phyloP scores from a whole-genome alignment of 2,888 invertebrate species.

The Drosophila diplacantha region DNA sequence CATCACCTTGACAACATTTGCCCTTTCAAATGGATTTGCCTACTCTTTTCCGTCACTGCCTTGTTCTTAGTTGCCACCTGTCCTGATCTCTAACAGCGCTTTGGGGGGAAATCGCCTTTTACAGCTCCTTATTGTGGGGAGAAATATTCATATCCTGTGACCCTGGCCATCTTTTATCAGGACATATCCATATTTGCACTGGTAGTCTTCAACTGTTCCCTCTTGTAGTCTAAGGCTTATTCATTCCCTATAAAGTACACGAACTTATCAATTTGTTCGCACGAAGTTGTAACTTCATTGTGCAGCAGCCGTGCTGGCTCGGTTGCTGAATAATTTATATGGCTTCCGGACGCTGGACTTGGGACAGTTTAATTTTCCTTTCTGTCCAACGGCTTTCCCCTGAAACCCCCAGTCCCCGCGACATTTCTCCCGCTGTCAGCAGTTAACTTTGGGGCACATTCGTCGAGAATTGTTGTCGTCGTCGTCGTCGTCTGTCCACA shows the following conservation, averaged over 20 bases:
- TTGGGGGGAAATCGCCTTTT: background rate
- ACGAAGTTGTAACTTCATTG: slow-evolving; percentile 12
- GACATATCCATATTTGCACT: background rate
- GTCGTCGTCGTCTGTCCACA: slow-evolving; percentile 25
- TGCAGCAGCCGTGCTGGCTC: slow-evolving; percentile 8
- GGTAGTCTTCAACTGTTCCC: background rate
- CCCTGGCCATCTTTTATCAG: background rate
- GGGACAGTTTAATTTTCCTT: slow-evolving; percentile 18
- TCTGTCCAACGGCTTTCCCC: background rate
- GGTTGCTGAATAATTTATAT: slow-evolving; percentile 18
- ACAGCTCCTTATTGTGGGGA: background rate
- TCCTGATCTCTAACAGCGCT: background rate
- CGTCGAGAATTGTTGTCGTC: slow-evolving; percentile 43
- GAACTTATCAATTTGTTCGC: slow-evolving; percentile 10
- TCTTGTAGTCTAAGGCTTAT: background rate
- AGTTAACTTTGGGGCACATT: slow-evolving; percentile 48
- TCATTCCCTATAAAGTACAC: background rate
- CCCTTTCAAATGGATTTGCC: slow-evolving; percentile 21
- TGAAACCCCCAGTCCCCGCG: background rate
- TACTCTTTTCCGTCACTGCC: background rate
- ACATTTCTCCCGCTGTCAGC: slow-evolving; percentile 28
- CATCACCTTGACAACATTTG: slow-evolving; percentile 41
- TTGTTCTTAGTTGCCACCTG: slow-evolving; percentile 1
- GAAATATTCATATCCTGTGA: background rate
- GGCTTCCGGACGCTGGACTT: slow-evolving; percentile 6